phyloP scores from a whole-genome alignment of 2,113 vertebrate genomes.

The Bettongia penicillata region DNA sequence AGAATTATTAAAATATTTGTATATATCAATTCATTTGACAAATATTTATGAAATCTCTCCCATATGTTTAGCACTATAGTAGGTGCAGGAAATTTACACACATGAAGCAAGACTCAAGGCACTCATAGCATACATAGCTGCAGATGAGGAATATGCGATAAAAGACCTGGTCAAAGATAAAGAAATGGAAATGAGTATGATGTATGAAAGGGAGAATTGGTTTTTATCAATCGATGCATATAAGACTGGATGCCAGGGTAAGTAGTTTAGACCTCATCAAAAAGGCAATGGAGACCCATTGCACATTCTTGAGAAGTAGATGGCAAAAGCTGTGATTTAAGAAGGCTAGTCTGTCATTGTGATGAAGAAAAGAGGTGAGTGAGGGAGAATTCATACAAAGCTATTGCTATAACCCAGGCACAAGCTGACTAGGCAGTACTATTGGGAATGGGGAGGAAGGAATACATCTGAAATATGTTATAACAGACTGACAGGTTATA shows the following conservation, averaged over 20 bases:
- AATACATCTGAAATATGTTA: not conserved
- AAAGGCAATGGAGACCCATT: not conserved
- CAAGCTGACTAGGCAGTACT: not conserved
- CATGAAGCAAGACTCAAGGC: not conserved
- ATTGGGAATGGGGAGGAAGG: not conserved
- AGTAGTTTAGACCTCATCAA: not conserved
- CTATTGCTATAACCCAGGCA: not conserved
- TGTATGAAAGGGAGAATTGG: not conserved
- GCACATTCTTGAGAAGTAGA: not conserved
- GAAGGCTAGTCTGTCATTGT: not conserved
- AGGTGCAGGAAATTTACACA: not conserved
- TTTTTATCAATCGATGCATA: not conserved
- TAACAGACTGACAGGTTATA: not conserved
- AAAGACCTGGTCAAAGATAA: not conserved
- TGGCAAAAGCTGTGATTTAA: not conserved
- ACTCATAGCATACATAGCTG: not conserved
- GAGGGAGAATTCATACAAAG: not conserved
- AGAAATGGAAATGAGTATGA: not conserved
- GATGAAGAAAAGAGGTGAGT: not conserved
- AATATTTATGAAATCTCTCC: not conserved
- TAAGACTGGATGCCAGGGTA: not conserved
- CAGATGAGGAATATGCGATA: constrained; percentile 12
- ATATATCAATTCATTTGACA: not conserved
- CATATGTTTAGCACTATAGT: not conserved
- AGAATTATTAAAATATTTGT: not conserved